Conservation (phyloP, 2,113 vertebrate species). For the Regulus satrapa region DNA sequence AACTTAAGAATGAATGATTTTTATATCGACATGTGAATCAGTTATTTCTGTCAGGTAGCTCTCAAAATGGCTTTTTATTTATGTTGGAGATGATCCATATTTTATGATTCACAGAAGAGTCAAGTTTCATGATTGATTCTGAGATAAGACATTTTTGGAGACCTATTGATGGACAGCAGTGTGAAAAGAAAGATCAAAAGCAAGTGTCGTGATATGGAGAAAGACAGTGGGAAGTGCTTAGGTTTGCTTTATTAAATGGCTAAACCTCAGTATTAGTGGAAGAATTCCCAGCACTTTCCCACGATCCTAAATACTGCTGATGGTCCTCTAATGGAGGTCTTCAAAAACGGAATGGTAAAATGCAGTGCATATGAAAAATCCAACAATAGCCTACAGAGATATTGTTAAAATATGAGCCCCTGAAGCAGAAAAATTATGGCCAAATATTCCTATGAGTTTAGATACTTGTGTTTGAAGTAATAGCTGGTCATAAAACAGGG, state of each 20-base stretch:
- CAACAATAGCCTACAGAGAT: neutral
- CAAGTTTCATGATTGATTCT: neutral
- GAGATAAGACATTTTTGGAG: neutral
- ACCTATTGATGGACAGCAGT: neutral
- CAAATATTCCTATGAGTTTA: neutral
- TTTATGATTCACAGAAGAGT: neutral
- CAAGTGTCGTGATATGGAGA: neutral
- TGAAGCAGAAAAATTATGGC: neutral
- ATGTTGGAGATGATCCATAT: rapidly evolving
- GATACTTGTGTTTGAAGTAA: neutral
- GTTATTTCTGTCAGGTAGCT: neutral
- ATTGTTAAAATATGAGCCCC: neutral
- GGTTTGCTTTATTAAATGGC: neutral
- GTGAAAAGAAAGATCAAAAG: neutral
- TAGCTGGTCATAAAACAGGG: neutral
- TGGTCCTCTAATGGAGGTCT: neutral
- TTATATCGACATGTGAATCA: rapidly evolving
- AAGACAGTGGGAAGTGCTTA: neutral
- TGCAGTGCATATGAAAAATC: neutral
- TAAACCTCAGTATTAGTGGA: neutral
- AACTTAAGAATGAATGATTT: neutral
- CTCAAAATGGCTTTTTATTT: neutral
- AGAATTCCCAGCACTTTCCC: neutral
- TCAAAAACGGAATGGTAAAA: neutral
- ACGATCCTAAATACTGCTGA: neutral